These are phyloP conservation scores for Agrochola macilenta DNA, from an alignment of 2,888 invertebrate genomes.

Conservation along the genomic window DNA sequence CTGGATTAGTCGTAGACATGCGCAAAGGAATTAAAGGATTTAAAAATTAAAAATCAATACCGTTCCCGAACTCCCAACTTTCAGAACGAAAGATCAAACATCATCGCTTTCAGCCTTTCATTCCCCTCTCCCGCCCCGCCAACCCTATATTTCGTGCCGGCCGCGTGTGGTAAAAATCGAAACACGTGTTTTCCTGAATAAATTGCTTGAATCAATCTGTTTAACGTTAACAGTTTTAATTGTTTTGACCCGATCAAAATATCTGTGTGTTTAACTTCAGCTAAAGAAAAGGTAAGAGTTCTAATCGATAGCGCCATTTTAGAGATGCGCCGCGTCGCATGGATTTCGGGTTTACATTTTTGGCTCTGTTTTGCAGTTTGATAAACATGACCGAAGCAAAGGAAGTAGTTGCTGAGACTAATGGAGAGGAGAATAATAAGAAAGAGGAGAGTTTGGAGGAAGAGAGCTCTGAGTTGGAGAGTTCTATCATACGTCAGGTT, in stretches of 20 bases:
- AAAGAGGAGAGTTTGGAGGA: conserved; percentile 70
- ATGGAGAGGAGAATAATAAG: conserved; percentile 78
- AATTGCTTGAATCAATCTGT: conserved; percentile 41
- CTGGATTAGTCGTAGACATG: background rate
- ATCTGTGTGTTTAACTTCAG: conserved; percentile 17
- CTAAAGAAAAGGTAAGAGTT: conserved; percentile 40
- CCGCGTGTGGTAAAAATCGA: conserved; percentile 70
- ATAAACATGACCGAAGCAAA: conserved; percentile 83
- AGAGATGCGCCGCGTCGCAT: conserved; percentile 38
- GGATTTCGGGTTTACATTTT: conserved; percentile 26
- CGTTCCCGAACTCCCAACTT: background rate
- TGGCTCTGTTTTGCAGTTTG: conserved; percentile 55
- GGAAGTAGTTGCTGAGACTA: conserved; percentile 77
- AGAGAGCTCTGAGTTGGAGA: conserved; percentile 85
- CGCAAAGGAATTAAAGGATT: background rate
- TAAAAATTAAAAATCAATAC: conserved; percentile 30
- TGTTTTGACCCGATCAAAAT: conserved; percentile 4
- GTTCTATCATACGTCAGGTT: conserved; percentile 92
- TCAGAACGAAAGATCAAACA: conserved; percentile 47
- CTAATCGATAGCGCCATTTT: conserved; percentile 52
- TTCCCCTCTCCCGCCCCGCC: conserved; percentile 9
- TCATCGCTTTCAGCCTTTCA: conserved; percentile 7
- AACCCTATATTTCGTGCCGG: conserved; percentile 58
- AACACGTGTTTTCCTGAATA: conserved; percentile 75
- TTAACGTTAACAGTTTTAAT: conserved; percentile 9